These are phyloP conservation scores for Microcebus lehilahytsara DNA, from an alignment of 2,113 vertebrate species.

Conservation along the genomic window DNA sequence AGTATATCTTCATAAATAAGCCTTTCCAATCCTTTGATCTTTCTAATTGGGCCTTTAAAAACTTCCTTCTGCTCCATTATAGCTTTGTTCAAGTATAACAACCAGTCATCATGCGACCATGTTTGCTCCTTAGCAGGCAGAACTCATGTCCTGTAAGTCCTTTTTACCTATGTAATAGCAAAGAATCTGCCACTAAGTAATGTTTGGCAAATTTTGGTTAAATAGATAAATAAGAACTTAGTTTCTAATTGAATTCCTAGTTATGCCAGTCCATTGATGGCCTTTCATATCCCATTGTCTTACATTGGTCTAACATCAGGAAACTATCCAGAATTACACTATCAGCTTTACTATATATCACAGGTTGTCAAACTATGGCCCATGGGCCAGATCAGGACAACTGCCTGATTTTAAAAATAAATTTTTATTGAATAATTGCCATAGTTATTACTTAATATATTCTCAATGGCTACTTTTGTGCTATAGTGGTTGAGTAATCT, in stretches of 20 bases:
- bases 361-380: neutral
- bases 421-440: neutral
- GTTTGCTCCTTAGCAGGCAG: neutral
- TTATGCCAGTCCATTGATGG: neutral
- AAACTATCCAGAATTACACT: neutral
- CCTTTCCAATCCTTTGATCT: conserved; percentile 26
- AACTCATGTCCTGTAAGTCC: neutral
- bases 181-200: neutral
- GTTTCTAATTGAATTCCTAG: neutral
- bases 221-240: neutral
- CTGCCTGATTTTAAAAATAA: neutral
- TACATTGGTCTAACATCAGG: neutral
- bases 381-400: neutral
- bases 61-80: neutral
- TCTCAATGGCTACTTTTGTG: neutral
- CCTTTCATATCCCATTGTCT: neutral
- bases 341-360: neutral
- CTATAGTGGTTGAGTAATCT: neutral
- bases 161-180: neutral
- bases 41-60: conserved; percentile 39
- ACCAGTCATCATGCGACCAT: neutral
- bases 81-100: neutral
- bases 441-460: neutral
- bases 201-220: neutral
- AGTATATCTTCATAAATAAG: conserved; percentile 26